Evolutionary conservation across 2,113 vertebrate species (phyloP).

Genomic region (Hipposideros armiger): DNA sequence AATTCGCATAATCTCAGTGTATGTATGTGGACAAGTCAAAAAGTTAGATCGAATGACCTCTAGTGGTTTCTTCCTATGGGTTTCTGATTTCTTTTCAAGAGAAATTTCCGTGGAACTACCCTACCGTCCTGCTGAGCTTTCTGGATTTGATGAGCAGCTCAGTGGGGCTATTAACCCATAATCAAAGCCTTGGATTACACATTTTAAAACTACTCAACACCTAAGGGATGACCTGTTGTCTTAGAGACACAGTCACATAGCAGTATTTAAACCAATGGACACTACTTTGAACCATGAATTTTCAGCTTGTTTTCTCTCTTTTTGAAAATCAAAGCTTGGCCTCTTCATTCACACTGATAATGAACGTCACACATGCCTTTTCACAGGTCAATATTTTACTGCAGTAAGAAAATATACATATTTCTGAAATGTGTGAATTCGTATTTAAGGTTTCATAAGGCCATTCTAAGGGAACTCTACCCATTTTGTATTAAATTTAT

Average conservation of each 20-base stretch:
- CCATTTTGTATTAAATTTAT: constrained; percentile 56
- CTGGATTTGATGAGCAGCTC: not conserved
- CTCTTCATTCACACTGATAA: constrained; percentile 53
- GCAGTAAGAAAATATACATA: constrained; percentile 29
- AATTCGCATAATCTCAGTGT: not conserved
- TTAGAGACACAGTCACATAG: constrained; percentile 81
- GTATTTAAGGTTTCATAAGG: constrained; percentile 80
- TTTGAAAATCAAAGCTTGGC: constrained; percentile 29
- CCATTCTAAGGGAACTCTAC: constrained; percentile 82
- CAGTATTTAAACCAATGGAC: constrained; percentile 66
- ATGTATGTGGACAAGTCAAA: not conserved
- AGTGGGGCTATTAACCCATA: not conserved
- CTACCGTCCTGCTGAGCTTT: not conserved
- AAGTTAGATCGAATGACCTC: constrained; percentile 37
- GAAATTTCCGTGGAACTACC: not conserved
- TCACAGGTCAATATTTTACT: constrained; percentile 33
- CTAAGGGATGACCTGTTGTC: constrained; percentile 80
- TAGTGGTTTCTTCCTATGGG: not conserved
- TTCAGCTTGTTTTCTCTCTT: constrained; percentile 37
- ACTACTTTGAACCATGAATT: constrained; percentile 72
- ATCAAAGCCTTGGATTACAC: constrained; percentile 64
- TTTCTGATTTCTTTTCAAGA: constrained; percentile 43
- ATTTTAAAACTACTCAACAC: constrained; percentile 76
- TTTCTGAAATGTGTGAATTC: constrained; percentile 41
- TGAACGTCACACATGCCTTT: constrained; percentile 54